Evolutionary conservation across 1,140 invertebrate genomes (phyloP), one percentile per base, ranked within the genome.

Genomic region (Battus philenor): DNA sequence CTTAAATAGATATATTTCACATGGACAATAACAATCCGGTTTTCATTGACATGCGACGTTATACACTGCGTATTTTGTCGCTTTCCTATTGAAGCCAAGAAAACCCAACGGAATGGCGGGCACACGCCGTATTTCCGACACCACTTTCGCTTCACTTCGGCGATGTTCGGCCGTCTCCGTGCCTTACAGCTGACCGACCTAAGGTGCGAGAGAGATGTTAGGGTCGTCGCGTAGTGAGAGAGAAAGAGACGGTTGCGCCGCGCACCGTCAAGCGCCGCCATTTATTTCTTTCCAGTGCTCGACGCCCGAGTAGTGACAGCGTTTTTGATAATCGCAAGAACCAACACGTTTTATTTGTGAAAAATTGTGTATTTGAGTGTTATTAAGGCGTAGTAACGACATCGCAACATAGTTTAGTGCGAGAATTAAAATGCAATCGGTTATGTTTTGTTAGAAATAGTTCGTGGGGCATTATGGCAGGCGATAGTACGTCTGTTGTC

Each of bases 261-360:
- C 77, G 77, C 79, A 81, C 45, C 60, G 57, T 63, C 36, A 49
- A 60, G 48, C 57, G 75, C 76, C 74, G 76, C 77, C 77, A 78
- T 80, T 79, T 72, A 74, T 68, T 80, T 72, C 69, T 79, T 76
- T 84, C 64, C 50, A 74, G 76, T 77, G 72, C 54, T 68, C 73
- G 70, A 57, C 71, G 61, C 66, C 55, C 70, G 54, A 68, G 68
- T 68, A 72, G 74, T 78, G 75, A 84, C 75, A 80, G 65, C 68
- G 71, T 78, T 60, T 68, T 61, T 63, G 70, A 68, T 71, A 60
- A 59, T 69, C 71, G 66, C 54, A 55, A 55, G 56, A 68, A 59
- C 57, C 61, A 67, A 59, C 58, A 64, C 65, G 67, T 77, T 83
- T 77, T 78, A 63, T 66, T 67, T 73, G 72, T 81, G 72, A 76